Evolutionary conservation across 2,113 vertebrate species (phyloP), one percentile per base, ranked within the genome.

Genomic region (Thymallus thymallus): DNA sequence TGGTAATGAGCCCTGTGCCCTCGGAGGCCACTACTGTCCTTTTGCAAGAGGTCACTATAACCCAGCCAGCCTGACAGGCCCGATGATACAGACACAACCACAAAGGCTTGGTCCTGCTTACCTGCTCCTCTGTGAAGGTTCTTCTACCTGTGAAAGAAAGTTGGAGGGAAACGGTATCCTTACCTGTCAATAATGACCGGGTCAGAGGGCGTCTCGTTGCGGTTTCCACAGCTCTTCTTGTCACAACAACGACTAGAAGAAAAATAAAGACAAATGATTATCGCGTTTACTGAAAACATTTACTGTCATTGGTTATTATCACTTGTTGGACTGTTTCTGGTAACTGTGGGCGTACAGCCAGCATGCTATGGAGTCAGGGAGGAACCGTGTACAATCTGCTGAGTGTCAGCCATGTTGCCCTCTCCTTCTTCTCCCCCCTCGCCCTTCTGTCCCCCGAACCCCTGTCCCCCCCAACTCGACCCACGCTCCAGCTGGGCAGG

Each of bases 131-230:
- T 65, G 45, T 68, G 14, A 51, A 51, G 4, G 48, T 51, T 51
- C 14, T 51, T 18, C 12, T 14, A 51, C 18, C 5, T n/a, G 64
- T 35, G 64, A n/a, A 20, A 35, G 26, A 32, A 16, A 32, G 64
- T 41, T 1, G 5, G 61, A 63, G 58, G 67, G 48, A n/a, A 23
- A 5, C n/a, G 48, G 48, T 10, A 60, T 1, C 76, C 89, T 75
- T 91, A 91, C 89, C 89, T 91, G 89, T 91, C 89, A 71, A 89
- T 91, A 87, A 91, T 91, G 69, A 91, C 89, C 45, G 89, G 89
- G 79, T 91, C 89, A 0, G 89, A 91, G 0, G 89, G 89, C 41
- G 89, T 91, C 85, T 91, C 89, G 67, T 91, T 91, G n/a, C 89
- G 88, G 10, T 91, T 91, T 1, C 89, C 89, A 0, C 89, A 91